Evolutionary conservation across 2,113 vertebrate genomes (phyloP).

Genomic region (Mugil cephalus): DNA sequence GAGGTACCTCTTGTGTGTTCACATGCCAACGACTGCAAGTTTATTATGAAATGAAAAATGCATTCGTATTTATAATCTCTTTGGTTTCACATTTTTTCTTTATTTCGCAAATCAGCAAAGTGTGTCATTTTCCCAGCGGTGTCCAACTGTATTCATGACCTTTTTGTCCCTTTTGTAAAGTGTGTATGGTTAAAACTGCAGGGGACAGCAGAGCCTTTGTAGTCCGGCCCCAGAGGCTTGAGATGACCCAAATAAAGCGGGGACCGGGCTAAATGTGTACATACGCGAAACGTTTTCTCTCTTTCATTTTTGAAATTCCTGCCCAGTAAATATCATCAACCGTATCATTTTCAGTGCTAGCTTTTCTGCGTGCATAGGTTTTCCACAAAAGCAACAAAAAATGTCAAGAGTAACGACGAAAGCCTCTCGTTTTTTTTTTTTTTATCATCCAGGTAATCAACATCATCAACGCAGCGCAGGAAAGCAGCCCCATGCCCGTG

Average conservation of each 20-base stretch:
- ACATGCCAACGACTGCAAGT: neutral
- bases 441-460: conserved; percentile 90
- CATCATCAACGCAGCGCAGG: conserved; percentile 97
- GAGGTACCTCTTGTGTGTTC: too few species aligned
- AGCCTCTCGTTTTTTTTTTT: conserved; percentile 21
- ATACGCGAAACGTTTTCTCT: neutral
- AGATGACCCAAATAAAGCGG: conserved; percentile 18
- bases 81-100: neutral
- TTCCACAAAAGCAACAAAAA: neutral
- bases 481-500: conserved; percentile 93
- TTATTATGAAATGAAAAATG: neutral
- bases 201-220: neutral
- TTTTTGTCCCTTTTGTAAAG: neutral
- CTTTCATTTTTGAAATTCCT: neutral
- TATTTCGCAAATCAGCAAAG: conserved; percentile 7
- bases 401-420: too few species aligned
- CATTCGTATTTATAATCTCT: neutral
- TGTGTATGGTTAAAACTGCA: conserved; percentile 11
- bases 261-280: conserved; percentile 9
- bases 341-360: neutral
- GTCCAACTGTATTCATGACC: conserved; percentile 27
- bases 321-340: neutral
- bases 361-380: neutral
- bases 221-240: conserved; percentile 16
- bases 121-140: neutral